Evolutionary conservation across 2,797 vertebrate species (phyloP).

Genomic region (Todus mexicanus): DNA sequence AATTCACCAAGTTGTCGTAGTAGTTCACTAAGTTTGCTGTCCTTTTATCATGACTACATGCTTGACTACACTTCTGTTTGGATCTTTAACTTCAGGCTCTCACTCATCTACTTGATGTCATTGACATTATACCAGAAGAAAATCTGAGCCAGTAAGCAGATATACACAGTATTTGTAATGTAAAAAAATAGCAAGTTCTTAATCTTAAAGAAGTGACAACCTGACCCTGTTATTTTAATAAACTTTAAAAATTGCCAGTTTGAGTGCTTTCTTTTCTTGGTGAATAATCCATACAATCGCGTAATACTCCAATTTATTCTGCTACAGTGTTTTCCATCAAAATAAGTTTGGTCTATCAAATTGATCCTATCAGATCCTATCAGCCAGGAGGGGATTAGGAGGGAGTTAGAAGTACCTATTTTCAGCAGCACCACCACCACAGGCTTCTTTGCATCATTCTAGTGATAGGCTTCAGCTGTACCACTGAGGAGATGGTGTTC

Average conservation of each 20-base stretch:
- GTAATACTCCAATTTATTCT: background rate
- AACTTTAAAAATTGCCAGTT: background rate
- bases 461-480: background rate
- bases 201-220: background rate
- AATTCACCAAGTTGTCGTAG: background rate
- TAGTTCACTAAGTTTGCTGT: background rate
- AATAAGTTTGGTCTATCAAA: background rate
- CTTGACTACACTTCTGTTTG: background rate
- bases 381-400: background rate
- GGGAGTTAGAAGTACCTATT: background rate
- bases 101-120: background rate
- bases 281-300: background rate
- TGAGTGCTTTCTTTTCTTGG: background rate
- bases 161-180: background rate
- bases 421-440: background rate
- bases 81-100: background rate
- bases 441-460: background rate
- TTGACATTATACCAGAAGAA: background rate
- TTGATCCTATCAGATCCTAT: background rate
- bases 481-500: background rate
- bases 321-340: background rate
- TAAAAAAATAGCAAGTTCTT: background rate
- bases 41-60: background rate
- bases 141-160: background rate
- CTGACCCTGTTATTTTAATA: background rate